Evolutionary conservation across 2,888 invertebrate species (phyloP).

Genomic region (Asteroscopus sphinx): DNA sequence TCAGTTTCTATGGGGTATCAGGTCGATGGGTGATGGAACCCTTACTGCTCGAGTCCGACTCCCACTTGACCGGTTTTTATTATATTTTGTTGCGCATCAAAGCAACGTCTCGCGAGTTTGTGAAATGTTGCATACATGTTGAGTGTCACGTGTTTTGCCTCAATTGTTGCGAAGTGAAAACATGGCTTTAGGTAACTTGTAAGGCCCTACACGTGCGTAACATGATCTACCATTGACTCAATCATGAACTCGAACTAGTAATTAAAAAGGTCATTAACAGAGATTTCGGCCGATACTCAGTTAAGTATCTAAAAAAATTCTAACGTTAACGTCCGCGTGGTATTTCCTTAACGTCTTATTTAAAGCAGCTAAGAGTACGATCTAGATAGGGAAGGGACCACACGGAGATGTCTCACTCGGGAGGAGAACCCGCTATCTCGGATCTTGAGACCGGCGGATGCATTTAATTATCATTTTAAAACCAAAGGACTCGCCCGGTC

Average conservation of each 20-base stretch:
- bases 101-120: too few species aligned
- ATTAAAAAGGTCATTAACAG: conserved; percentile 50
- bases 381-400: conserved; percentile 83
- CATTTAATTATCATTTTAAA: conserved; percentile 75
- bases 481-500: conserved; percentile 64
- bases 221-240: conserved; percentile 5
- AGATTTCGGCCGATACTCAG: conserved; percentile 50
- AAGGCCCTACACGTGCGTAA: background rate
- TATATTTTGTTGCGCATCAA: too few species aligned
- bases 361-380: conserved; percentile 66
- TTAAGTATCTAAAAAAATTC: conserved; percentile 57
- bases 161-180: too few species aligned
- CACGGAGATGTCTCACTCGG: conserved; percentile 83
- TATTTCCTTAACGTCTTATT: conserved; percentile 61
- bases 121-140: too few species aligned
- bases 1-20: too few species aligned
- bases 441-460: conserved; percentile 72
- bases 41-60: too few species aligned
- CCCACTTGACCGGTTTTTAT: too few species aligned
- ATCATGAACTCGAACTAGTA: conserved; percentile 31
- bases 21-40: too few species aligned
- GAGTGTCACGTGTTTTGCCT: too few species aligned
- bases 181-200: conserved; percentile 1
- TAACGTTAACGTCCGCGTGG: conserved; percentile 54
- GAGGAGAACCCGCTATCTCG: conserved; percentile 76